phyloP scores from a whole-genome alignment of 2,113 vertebrate genomes.

The Oryzias celebensis region DNA sequence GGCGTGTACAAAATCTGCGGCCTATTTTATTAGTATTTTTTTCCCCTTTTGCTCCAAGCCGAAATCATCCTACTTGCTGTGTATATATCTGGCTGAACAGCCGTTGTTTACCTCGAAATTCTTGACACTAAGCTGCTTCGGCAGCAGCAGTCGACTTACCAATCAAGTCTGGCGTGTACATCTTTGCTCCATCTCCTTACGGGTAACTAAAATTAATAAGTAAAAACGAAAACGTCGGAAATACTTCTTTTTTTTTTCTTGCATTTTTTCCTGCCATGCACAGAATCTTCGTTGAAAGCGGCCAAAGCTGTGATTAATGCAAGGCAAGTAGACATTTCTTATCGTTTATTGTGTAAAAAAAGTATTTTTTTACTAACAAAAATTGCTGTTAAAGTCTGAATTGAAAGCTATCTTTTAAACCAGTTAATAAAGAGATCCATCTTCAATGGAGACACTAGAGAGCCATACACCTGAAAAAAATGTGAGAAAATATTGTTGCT shows the following conservation, averaged over 20 bases:
- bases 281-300: conserved; percentile 67
- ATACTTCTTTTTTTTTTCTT: conserved; percentile 44
- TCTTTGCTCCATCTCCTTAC: conserved; percentile 73
- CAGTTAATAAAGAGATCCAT: too few species aligned
- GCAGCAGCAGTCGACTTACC: conserved; percentile 53
- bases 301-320: conserved; percentile 67
- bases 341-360: too few species aligned
- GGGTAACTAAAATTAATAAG: conserved; percentile 74
- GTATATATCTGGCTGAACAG: conserved; percentile 45
- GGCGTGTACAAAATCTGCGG: conserved; percentile 20
- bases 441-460: too few species aligned
- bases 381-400: too few species aligned
- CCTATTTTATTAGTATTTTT: neutral
- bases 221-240: conserved; percentile 50
- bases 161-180: conserved; percentile 61
- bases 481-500: too few species aligned
- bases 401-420: too few species aligned
- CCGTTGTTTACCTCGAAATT: conserved; percentile 72
- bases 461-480: too few species aligned
- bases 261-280: conserved; percentile 61
- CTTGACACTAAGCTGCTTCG: conserved; percentile 57
- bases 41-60: conserved; percentile 26
- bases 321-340: neutral
- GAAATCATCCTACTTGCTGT: conserved; percentile 47
- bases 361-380: too few species aligned